Percentiles rank a stretch among this genome's conserved stretches.
phyloP scores from a whole-genome alignment of 2,113 vertebrate genomes.

The Heterotis niloticus region DNA sequence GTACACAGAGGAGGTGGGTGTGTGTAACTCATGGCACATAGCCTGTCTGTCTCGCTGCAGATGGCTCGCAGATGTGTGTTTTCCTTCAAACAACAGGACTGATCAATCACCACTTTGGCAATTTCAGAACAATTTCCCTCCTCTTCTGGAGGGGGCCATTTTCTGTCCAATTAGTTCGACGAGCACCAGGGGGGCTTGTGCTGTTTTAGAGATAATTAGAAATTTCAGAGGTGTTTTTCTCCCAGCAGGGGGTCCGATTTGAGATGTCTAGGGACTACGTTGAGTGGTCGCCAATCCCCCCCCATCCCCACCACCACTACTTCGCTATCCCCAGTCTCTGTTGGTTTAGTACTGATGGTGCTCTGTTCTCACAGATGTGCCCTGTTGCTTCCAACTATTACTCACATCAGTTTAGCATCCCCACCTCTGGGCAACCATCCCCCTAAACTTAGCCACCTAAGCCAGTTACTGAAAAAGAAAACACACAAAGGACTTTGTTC shows the following conservation, averaged over 20 bases:
- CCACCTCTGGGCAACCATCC: too few species aligned
- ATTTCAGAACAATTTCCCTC: constrained; percentile 23
- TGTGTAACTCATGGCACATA: constrained; percentile 21
- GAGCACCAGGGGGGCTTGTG: constrained; percentile 23
- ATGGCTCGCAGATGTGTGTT: constrained; percentile 19
- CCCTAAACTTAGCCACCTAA: too few species aligned
- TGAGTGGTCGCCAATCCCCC: constrained; percentile 29
- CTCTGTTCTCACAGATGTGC: constrained; percentile 10
- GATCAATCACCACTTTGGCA: constrained; percentile 37
- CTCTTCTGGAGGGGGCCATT: constrained; percentile 16
- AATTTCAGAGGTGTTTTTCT: constrained; percentile 50
- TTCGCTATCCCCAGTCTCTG: constrained; percentile 27
- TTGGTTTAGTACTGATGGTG: constrained; percentile 37
- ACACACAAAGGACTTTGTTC: too few species aligned
- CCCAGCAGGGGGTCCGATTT: constrained; percentile 48
- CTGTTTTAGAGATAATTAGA: constrained; percentile 48
- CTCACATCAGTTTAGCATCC: background rate
- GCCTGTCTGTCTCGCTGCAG: constrained; percentile 17
- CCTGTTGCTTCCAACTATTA: constrained; percentile 25
- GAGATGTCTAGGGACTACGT: constrained; percentile 36
- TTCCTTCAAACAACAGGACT: constrained; percentile 27
- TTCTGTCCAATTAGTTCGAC: constrained; percentile 23
- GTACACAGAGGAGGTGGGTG: background rate
- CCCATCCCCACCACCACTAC: background rate
- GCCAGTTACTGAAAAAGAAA: too few species aligned